Percentiles rank a stretch among this genome's conserved stretches.
Evolutionary conservation across 2,888 invertebrate genomes (phyloP).

Genomic region (Balanococcus diminutus): DNA sequence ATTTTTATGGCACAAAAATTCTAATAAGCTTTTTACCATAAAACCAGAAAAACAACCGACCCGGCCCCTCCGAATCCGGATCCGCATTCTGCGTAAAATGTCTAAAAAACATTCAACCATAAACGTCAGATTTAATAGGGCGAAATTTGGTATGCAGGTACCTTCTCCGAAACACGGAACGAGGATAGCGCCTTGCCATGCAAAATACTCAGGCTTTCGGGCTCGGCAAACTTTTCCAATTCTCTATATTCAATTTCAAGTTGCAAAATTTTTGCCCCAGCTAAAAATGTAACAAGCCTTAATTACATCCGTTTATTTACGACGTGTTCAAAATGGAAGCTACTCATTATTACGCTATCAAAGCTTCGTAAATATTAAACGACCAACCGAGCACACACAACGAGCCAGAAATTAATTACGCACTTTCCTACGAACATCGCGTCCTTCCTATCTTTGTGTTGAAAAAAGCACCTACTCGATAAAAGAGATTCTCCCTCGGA

Average conservation of each 20-base stretch:
- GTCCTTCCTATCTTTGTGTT: no score
- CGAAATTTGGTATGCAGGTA: conserved; percentile 25
- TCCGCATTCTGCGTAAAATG: background rate
- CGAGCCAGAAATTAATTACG: background rate
- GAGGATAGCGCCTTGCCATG: background rate
- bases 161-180: background rate
- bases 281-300: conserved; percentile 32
- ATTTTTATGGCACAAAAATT: conserved; percentile 20
- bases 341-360: conserved; percentile 35
- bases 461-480: no score
- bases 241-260: background rate
- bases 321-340: conserved; percentile 16
- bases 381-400: conserved; percentile 8
- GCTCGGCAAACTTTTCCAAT: background rate
- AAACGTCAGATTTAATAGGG: conserved; percentile 32
- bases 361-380: conserved; percentile 27
- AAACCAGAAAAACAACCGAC: background rate
- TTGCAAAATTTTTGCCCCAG: background rate
- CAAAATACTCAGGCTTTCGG: background rate
- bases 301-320: conserved; percentile 35
- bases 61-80: background rate
- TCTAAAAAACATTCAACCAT: conserved; percentile 33
- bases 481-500: no score
- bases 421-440: background rate
- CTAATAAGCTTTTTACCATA: conserved; percentile 32